Percentiles rank a stretch among this genome's conserved stretches.
Conservation (phyloP, 35 echinoderm and acorn worm species). For the Heliocidaris tuberculata region DNA sequence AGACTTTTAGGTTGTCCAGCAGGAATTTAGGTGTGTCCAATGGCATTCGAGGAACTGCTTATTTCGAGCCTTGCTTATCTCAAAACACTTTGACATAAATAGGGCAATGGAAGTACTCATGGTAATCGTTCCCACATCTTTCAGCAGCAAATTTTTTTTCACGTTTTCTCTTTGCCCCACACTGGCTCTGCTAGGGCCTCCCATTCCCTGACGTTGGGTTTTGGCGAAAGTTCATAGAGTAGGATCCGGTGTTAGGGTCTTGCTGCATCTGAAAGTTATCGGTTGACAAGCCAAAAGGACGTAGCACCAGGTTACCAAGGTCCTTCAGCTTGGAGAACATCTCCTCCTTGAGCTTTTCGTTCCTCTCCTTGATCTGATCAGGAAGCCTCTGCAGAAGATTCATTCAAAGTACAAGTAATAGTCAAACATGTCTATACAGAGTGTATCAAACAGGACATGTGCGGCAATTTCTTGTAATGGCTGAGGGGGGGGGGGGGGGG, state of each 20-base stretch:
- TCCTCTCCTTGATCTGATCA: constrained; percentile 86
- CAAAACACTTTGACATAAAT: too few species aligned
- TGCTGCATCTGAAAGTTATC: constrained; percentile 90
- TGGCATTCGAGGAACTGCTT: too few species aligned
- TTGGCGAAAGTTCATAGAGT: constrained; percentile 91
- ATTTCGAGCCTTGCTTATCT: too few species aligned
- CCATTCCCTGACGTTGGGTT: constrained; percentile 69
- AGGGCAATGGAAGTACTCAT: too few species aligned
- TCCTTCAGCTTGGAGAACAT: constrained; percentile 98
- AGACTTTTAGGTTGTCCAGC: too few species aligned
- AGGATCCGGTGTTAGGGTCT: constrained; percentile 83
- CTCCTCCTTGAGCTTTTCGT: constrained; percentile 95
- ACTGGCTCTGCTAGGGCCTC: neutral
- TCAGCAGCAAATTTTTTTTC: too few species aligned
- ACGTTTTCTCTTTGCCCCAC: too few species aligned
- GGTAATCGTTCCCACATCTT: too few species aligned
- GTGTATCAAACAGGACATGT: neutral
- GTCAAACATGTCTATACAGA: neutral
- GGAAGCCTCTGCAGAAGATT: constrained; percentile 74
- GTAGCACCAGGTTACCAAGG: constrained; percentile 85
- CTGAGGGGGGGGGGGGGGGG: too few species aligned
- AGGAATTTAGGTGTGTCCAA: too few species aligned
- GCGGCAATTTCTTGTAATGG: too few species aligned
- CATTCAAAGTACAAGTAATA: neutral
- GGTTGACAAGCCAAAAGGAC: constrained; percentile 95